Base-by-base conservation (phyloP, 1,140 invertebrate species). In the Carposina sasakii region DNA sequence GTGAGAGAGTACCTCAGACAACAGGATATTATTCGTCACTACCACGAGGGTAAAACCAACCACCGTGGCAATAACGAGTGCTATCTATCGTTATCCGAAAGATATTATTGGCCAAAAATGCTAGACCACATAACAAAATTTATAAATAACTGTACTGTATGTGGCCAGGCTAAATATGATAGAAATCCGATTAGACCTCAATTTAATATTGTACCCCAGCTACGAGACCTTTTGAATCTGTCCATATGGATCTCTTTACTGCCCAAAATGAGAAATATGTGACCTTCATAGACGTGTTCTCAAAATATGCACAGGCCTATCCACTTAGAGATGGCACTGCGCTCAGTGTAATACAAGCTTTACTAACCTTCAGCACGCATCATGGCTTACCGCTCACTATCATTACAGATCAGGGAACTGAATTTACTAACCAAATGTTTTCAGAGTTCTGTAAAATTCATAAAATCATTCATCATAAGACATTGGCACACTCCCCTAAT, bases 351-450 rank as follows among this genome's bases (percentile, higher is more conserved):
- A n/a, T 24, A 8, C 6, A 47, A 36, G 13, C 21, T 13, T 13
- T 47, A 6, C 17, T 47, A 20, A 34, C n/a, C 13, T 47, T 22
- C 24, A 12, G 5, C 10, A 47, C 31, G 6, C 44, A 47, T 47
- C 31, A 47, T 23, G 44, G 31, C 9, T 22, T 47, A 13, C 44
- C 44, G n/a, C n/a, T 36, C 15, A 8, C 17, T 2, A 8, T 34
- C 1, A 37, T 34, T 2, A 44, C 42, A 24, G 42, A 44, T 26
- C 24, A 33, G n/a, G 42, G 42, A 19, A 44, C 24, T n/a, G 42
- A 44, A n/a, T 44, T 34, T 36, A 17, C n/a, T 2, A 47, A 47
- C 26, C 31, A 47, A 10, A 66, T 74, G 1, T 9, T 47, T 8
- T 12, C 10, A 1, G 44, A 47, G 16, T 47, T 47, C 16, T 6